phyloP scores from a whole-genome alignment of 2,888 invertebrate species.

The Halictus quadricinctus region DNA sequence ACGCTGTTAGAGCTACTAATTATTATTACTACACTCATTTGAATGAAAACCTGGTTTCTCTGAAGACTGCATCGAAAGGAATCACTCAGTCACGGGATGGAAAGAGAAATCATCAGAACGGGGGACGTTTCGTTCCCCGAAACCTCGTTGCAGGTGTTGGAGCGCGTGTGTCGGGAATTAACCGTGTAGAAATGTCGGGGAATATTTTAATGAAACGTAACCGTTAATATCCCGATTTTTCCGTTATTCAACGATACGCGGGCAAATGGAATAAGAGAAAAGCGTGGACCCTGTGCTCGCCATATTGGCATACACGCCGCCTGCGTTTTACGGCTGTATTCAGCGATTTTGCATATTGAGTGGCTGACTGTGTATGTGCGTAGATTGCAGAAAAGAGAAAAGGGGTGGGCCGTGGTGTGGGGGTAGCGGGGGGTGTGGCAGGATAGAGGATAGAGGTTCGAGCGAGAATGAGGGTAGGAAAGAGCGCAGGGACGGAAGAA shows the following conservation, averaged over 20 bases:
- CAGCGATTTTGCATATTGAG: slow-evolving; percentile 80
- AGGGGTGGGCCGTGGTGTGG: background rate
- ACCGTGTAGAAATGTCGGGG: background rate
- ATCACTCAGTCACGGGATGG: background rate
- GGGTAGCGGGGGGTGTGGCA: background rate
- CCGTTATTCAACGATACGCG: slow-evolving; percentile 51
- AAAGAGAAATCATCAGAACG: background rate
- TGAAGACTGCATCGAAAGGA: background rate
- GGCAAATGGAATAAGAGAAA: slow-evolving; percentile 46
- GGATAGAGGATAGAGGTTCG: background rate
- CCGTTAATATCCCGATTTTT: slow-evolving; percentile 75
- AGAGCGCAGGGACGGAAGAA: background rate
- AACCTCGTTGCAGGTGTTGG: background rate
- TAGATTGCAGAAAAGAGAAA: slow-evolving; percentile 57
- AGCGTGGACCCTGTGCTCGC: slow-evolving; percentile 68
- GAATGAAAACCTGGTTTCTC: background rate
- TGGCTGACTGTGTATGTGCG: slow-evolving; percentile 58
- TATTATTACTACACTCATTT: background rate
- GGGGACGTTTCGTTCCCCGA: background rate
- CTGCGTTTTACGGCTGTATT: slow-evolving; percentile 80
- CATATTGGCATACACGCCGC: slow-evolving; percentile 79
- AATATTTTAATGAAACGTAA: slow-evolving; percentile 55
- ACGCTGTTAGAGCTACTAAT: background rate
- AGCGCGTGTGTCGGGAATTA: background rate
- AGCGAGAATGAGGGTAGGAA: background rate